phyloP scores from a whole-genome alignment of 2,888 invertebrate species.

The Timandra comae region DNA sequence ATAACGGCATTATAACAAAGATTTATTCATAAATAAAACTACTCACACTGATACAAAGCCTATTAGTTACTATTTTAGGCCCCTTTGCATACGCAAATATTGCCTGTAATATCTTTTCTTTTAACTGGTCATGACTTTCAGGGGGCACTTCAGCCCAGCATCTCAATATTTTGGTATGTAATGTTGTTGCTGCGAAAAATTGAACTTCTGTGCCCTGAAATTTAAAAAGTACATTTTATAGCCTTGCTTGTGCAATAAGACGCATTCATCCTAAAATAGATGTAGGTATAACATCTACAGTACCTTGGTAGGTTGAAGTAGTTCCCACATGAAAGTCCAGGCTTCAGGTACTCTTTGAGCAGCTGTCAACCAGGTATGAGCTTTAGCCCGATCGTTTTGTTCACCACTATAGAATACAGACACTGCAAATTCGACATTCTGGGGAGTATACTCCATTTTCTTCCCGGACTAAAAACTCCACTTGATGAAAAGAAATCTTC shows the following conservation, averaged over 20 bases:
- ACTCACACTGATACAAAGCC: constrained; percentile 91
- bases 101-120: constrained; percentile 85
- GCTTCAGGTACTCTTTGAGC: constrained; percentile 92
- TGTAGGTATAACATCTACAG: not conserved
- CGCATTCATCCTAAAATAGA: too few species aligned
- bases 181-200: constrained; percentile 94
- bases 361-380: constrained; percentile 90
- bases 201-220: constrained; percentile 90
- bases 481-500: too few species aligned
- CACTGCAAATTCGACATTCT: constrained; percentile 82
- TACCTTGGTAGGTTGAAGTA: constrained; percentile 89
- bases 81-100: constrained; percentile 86
- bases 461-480: too few species aligned
- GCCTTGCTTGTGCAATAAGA: not conserved
- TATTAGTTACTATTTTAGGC: constrained; percentile 89
- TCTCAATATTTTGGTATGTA: constrained; percentile 91
- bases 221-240: not conserved
- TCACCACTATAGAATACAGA: constrained; percentile 80
- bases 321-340: constrained; percentile 95
- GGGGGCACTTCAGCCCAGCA: constrained; percentile 92
- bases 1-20: too few species aligned
- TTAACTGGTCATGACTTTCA: constrained; percentile 85
- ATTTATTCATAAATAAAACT: constrained; percentile 1
- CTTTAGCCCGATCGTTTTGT: constrained; percentile 81
- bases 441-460: constrained; percentile 80